Percentiles rank a stretch among this genome's conserved stretches.
These are phyloP conservation scores for Micromussa lordhowensis DNA, from an alignment of 92 coral and sea anemone genomes.

Conservation along the genomic window DNA sequence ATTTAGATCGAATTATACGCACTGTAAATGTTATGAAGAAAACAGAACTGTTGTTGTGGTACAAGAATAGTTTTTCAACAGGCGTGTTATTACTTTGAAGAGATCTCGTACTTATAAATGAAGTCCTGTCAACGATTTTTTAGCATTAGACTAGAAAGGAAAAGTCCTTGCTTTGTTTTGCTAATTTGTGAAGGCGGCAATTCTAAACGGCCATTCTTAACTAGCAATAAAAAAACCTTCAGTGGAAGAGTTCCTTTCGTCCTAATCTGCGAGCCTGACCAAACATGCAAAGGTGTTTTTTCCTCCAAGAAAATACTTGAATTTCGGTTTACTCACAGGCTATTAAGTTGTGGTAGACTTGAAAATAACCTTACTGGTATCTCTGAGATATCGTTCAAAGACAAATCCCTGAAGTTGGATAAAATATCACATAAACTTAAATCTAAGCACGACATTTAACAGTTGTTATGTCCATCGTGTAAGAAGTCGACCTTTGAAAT, in stretches of 20 bases:
- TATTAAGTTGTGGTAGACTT: not conserved
- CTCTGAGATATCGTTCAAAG: not conserved
- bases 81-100: no score
- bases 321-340: not conserved
- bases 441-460: not conserved
- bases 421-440: not conserved
- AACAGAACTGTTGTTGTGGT: no score
- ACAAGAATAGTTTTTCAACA: no score
- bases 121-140: no score
- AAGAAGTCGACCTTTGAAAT: no score
- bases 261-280: not conserved
- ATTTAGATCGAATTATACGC: no score
- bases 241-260: not conserved
- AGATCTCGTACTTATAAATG: no score
- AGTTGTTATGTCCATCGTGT: not conserved
- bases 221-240: not conserved
- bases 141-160: not conserved
- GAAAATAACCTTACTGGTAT: not conserved
- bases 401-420: conserved; percentile 1
- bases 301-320: not conserved
- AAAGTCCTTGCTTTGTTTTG: not conserved
- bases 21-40: no score
- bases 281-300: no score
- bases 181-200: not conserved
- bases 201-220: not conserved